These are phyloP conservation scores for Heliocidaris tuberculata DNA, from an alignment of 35 echinoderm and acorn worm species.

Conservation along the genomic window DNA sequence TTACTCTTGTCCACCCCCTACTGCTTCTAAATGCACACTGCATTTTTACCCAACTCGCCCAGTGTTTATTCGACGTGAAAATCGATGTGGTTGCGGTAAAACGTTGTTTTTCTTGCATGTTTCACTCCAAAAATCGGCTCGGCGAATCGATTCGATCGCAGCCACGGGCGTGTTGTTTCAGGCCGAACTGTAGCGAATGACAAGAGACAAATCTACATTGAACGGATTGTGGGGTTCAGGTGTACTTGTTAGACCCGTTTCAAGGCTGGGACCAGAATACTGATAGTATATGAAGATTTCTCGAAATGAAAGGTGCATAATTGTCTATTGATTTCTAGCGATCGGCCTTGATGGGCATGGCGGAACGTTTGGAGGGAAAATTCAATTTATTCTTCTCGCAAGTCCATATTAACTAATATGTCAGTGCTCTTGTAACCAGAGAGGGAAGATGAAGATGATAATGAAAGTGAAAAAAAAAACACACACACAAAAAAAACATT, in stretches of 20 bases:
- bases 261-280: neutral
- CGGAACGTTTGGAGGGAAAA: neutral
- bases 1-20: neutral
- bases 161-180: neutral
- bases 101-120: slow-evolving; percentile 7
- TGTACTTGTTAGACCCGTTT: neutral
- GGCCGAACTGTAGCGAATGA: neutral
- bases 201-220: neutral
- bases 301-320: neutral
- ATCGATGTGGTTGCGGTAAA: neutral
- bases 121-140: slow-evolving; percentile 8
- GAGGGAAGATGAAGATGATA: too few species aligned
- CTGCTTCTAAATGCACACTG: neutral
- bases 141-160: neutral
- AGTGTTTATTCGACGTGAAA: neutral
- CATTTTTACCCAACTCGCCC: neutral
- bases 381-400: neutral
- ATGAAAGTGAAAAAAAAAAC: too few species aligned
- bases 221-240: neutral
- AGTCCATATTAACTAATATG: too few species aligned
- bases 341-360: neutral
- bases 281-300: neutral
- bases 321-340: neutral
- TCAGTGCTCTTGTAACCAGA: too few species aligned
- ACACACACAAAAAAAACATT: too few species aligned